Percentiles rank a stretch among this genome's conserved stretches.
Evolutionary conservation across 2,113 vertebrate species (phyloP).

Genomic region (Syngnathoides biaculeatus): DNA sequence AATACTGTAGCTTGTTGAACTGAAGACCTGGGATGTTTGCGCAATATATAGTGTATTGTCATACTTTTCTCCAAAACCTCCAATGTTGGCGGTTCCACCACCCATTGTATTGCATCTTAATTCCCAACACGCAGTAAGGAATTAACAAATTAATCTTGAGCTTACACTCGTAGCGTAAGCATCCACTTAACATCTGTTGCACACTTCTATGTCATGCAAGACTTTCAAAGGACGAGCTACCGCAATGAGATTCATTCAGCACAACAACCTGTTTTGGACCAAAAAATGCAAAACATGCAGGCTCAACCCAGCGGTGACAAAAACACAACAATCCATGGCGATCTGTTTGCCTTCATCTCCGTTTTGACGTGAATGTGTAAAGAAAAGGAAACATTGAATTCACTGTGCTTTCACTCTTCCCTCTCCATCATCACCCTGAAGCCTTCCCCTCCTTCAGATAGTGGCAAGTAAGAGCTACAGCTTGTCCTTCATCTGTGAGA

Average conservation of each 20-base stretch:
- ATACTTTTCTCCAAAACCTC: too few relatives aligned
- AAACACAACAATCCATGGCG: not conserved
- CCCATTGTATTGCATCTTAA: not conserved
- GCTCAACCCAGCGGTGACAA: not conserved
- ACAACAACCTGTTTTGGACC: not conserved
- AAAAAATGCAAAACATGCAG: not conserved
- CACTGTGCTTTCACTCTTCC: constrained; percentile 23
- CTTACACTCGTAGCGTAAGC: not conserved
- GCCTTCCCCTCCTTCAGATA: constrained; percentile 49
- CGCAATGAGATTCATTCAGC: not conserved
- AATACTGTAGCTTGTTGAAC: too few relatives aligned
- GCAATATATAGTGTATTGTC: too few relatives aligned
- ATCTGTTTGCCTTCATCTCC: not conserved
- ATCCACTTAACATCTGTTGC: constrained; percentile 3
- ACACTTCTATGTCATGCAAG: not conserved
- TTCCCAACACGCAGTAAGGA: constrained; percentile 1
- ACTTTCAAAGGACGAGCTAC: not conserved
- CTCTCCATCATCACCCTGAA: constrained; percentile 32
- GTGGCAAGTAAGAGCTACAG: constrained; percentile 51
- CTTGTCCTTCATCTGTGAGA: constrained; percentile 69
- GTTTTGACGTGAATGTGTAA: not conserved
- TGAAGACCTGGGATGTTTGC: too few relatives aligned
- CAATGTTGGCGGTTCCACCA: not conserved
- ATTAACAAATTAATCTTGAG: constrained; percentile 1
- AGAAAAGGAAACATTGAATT: constrained; percentile 8